phyloP scores from a whole-genome alignment of 2,888 invertebrate species.

The Platerodrilus igneus region DNA sequence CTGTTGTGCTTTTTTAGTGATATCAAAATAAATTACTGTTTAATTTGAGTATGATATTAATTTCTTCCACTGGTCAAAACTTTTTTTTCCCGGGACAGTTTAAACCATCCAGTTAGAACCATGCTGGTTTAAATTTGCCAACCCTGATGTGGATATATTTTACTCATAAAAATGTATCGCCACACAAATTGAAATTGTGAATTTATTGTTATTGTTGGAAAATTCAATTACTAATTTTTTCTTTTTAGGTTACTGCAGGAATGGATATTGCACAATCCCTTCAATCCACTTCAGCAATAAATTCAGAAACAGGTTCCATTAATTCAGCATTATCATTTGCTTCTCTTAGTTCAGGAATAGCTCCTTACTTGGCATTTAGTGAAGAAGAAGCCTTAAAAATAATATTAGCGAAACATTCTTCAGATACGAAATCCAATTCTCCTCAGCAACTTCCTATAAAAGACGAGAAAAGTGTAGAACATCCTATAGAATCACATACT shows the following conservation, averaged over 20 bases:
- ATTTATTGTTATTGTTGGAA: not conserved
- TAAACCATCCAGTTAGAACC: too few relatives aligned
- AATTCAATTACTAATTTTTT: conserved; percentile 4
- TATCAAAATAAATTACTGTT: too few relatives aligned
- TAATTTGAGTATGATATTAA: too few relatives aligned
- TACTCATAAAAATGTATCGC: not conserved
- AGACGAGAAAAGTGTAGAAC: conserved; percentile 18
- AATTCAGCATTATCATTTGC: conserved; percentile 45
- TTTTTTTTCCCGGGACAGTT: too few relatives aligned
- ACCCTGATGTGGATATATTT: too few relatives aligned
- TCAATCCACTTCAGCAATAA: conserved; percentile 34
- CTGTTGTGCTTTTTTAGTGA: too few relatives aligned
- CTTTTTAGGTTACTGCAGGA: conserved; percentile 58
- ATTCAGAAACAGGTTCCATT: conserved; percentile 43
- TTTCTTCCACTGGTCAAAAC: too few relatives aligned
- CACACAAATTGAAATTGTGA: not conserved
- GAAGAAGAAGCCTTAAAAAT: conserved; percentile 71
- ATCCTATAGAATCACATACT: conserved; percentile 22
- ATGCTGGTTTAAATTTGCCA: too few relatives aligned
- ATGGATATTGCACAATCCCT: conserved; percentile 68
- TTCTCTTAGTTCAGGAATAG: conserved; percentile 49
- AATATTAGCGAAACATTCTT: conserved; percentile 55
- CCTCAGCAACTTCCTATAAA: conserved; percentile 11
- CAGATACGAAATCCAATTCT: conserved; percentile 18
- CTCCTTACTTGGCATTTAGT: conserved; percentile 54